phyloP scores from a whole-genome alignment of 2,113 vertebrate genomes.

The Chaetorhynchus papuensis region DNA sequence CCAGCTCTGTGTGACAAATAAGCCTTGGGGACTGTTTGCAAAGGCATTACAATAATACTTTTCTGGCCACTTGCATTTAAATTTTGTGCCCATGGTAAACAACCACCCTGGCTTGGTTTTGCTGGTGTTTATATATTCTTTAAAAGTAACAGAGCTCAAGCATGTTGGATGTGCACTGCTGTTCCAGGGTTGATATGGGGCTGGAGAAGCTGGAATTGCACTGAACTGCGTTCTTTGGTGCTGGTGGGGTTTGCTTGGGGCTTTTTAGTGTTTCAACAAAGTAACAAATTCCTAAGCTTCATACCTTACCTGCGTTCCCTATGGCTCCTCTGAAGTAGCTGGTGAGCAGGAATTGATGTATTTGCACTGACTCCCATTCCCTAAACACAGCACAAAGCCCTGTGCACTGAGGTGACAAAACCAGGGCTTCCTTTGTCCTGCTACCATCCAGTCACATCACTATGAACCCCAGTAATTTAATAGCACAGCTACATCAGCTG shows the following conservation, averaged over 20 bases:
- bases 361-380: background rate
- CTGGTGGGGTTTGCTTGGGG: background rate
- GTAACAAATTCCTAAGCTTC: background rate
- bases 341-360: background rate
- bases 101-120: background rate
- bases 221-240: background rate
- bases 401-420: background rate
- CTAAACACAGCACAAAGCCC: background rate
- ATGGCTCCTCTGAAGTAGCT: background rate
- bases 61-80: background rate
- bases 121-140: background rate
- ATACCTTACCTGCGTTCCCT: background rate
- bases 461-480: background rate
- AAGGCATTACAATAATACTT: background rate
- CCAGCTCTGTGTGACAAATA: background rate
- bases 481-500: background rate
- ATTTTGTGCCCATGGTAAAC: background rate
- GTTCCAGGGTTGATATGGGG: background rate
- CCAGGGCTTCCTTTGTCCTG: background rate
- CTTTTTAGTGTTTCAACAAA: background rate
- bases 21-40: background rate
- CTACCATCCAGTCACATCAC: background rate
- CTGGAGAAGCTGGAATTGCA: background rate
- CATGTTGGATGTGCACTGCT: background rate
- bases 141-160: background rate